Conservation (phyloP, 2,797 vertebrate species). For the Rhadinocentrus ornatus region DNA sequence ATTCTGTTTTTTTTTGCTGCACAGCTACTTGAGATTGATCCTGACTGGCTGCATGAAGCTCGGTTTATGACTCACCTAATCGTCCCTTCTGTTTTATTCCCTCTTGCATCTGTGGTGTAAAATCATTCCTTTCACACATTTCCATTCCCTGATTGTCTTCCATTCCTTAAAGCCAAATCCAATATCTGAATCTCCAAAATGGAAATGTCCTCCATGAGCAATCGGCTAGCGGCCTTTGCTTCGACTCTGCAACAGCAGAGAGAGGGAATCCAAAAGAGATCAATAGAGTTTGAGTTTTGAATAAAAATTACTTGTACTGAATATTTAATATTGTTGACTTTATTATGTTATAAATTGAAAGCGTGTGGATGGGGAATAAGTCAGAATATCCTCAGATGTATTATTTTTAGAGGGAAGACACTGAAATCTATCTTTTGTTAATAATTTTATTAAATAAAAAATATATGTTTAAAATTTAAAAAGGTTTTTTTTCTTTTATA, state of each 20-base stretch:
- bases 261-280: not conserved
- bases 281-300: not conserved
- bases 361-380: too few relatives aligned
- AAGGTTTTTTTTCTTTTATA: not conserved
- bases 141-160: slow-evolving; percentile 41
- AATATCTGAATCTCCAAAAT: slow-evolving; percentile 43
- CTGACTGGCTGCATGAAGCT: slow-evolving; percentile 13
- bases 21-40: slow-evolving; percentile 17
- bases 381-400: too few relatives aligned
- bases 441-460: too few relatives aligned
- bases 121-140: slow-evolving; percentile 41
- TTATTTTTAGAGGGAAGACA: too few relatives aligned
- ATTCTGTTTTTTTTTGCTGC: slow-evolving; percentile 8
- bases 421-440: too few relatives aligned
- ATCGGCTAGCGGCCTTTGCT: slow-evolving; percentile 24
- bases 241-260: slow-evolving; percentile 13
- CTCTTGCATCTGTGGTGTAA: slow-evolving; percentile 26
- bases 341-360: not conserved
- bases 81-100: slow-evolving; percentile 32
- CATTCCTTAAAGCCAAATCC: slow-evolving; percentile 59
- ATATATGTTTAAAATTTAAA: too few relatives aligned
- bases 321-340: not conserved
- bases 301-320: slow-evolving; percentile 1
- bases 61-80: slow-evolving; percentile 20
- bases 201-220: slow-evolving; percentile 23